Percentiles rank a stretch among this genome's conserved stretches.
phyloP scores from a whole-genome alignment of 2,888 invertebrate species.

The Aelia acuminata region DNA sequence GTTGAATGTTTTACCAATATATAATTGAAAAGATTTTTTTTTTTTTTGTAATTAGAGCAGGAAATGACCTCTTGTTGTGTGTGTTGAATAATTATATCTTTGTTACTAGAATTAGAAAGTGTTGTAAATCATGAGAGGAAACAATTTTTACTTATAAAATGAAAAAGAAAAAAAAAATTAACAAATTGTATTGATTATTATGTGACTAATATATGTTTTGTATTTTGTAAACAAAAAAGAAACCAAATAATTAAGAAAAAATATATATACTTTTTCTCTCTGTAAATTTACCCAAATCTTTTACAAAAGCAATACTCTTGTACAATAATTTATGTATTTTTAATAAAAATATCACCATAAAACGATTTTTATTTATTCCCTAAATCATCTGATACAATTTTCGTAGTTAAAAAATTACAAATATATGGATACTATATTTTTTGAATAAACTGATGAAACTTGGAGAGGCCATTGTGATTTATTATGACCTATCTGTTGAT shows the following conservation, averaged over 20 bases:
- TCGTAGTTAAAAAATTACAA: too few relatives aligned
- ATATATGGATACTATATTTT: too few relatives aligned
- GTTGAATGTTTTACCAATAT: constrained; percentile 5
- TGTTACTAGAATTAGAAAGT: constrained; percentile 36
- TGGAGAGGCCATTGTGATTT: too few relatives aligned
- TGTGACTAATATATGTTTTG: constrained; percentile 44
- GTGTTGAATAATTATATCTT: background rate
- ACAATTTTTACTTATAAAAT: constrained; percentile 2
- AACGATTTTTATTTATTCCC: background rate
- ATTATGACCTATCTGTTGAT: too few relatives aligned
- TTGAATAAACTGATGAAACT: too few relatives aligned
- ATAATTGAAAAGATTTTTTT: background rate
- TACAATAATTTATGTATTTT: constrained; percentile 58
- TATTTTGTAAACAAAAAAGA: constrained; percentile 40
- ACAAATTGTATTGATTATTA: constrained; percentile 16
- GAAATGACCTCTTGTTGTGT: background rate
- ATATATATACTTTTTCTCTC: background rate
- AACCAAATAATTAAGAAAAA: background rate
- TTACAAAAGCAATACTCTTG: constrained; percentile 57
- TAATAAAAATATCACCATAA: constrained; percentile 52
- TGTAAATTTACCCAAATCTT: constrained; percentile 50
- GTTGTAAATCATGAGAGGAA: constrained; percentile 30
- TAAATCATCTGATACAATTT: too few relatives aligned
- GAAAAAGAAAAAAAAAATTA: background rate
- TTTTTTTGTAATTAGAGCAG: background rate